phyloP scores from a whole-genome alignment of 1,140 invertebrate species.

The Protaetia brevitarsis region DNA sequence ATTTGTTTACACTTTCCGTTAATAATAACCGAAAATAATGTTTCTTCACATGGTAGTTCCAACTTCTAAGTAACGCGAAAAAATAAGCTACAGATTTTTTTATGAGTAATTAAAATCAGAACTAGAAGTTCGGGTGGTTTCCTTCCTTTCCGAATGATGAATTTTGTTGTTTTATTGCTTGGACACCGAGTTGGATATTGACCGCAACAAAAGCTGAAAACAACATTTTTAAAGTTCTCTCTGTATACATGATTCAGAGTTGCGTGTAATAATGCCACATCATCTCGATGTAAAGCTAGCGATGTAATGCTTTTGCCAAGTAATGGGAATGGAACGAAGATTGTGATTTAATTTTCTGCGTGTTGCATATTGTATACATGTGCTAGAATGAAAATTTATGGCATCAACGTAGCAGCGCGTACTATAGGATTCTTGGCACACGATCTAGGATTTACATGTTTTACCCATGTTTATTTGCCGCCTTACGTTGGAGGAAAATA shows the following conservation, averaged over 20 bases:
- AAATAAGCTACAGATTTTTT: too few relatives aligned
- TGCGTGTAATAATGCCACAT: background rate
- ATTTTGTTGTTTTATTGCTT: too few relatives aligned
- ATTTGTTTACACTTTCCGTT: too few relatives aligned
- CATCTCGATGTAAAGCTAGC: background rate
- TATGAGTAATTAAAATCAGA: too few relatives aligned
- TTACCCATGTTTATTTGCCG: background rate
- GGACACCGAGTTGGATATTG: too few relatives aligned
- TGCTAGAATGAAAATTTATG: conserved; percentile 12
- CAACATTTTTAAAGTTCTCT: too few relatives aligned
- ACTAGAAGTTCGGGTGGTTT: too few relatives aligned
- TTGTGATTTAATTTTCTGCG: background rate
- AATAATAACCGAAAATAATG: too few relatives aligned
- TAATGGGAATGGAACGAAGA: background rate
- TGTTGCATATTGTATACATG: background rate
- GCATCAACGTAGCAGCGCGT: background rate
- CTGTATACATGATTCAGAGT: background rate
- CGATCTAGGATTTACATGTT: background rate
- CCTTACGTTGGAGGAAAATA: background rate
- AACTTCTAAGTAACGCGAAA: too few relatives aligned
- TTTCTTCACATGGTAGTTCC: too few relatives aligned
- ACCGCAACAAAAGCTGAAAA: too few relatives aligned
- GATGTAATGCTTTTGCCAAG: background rate
- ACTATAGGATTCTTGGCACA: background rate
- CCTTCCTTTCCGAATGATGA: too few relatives aligned